Evolutionary conservation across 2,113 vertebrate genomes (phyloP), one percentile per base, ranked within the genome.

Genomic region (Syrmaticus mikado): DNA sequence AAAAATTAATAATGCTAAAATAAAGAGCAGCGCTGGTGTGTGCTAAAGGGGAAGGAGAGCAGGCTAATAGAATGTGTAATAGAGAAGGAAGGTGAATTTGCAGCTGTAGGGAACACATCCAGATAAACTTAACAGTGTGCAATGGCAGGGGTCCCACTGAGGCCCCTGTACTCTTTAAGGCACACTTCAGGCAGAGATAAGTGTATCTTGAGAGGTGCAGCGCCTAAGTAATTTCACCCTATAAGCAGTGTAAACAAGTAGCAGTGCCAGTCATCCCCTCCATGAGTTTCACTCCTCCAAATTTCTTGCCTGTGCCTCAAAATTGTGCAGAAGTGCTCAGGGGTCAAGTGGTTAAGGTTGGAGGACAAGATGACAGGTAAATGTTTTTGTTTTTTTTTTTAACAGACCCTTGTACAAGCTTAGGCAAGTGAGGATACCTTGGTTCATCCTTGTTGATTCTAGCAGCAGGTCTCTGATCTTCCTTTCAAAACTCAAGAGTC

Each of bases 1-100:
- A 92, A 94, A 97, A 96, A 96, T 97, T 94, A 97, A 95, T 87
- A 93, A 94, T 7, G 24, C 72, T 80, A 81, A 67, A 66, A 70
- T 74, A 72, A 86, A 92, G 66, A 93, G 71, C 85, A 80, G 50
- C 1, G 4, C 70, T 34, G 87, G 55, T 53, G 41, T 74, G 45
- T 70, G 91, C 88, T 81, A 41, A 61, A 91, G 64, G 72, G 60
- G 79, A 62, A 68, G 65, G 53, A 38, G 1, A 1, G 76, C 48
- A 72, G 38, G 18, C 43, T 85, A 53, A 53, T 34, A 78, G 58
- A 87, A 90, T 70, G 46, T 53, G 65, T 72, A 78, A 83, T 82
- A 64, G 93, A 72, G 85, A 74, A 0, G 14, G 68, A 74, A 61
- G 76, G 87, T 70, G 73, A 78, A 81, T 96, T 83, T 93, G 79